A percentile compares a stretch with the other conserved stretches of the same genome.
Conservation (phyloP, 2,113 vertebrate genomes). For the Thalassarche chlororhynchos region DNA sequence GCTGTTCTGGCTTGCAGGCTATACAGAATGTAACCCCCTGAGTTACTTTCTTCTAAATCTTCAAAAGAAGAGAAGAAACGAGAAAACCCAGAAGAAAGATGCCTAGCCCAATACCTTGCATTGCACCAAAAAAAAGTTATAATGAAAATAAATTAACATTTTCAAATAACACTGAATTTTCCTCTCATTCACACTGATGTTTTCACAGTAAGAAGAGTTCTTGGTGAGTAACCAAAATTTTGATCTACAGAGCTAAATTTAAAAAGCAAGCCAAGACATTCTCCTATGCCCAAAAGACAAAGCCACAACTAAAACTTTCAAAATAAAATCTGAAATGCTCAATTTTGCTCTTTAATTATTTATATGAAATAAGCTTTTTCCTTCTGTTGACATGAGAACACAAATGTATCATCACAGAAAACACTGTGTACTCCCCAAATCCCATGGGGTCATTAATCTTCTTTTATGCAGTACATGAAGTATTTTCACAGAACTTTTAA, state of each 20-base stretch:
- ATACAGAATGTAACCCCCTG: background rate
- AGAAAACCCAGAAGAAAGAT: background rate
- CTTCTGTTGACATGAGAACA: background rate
- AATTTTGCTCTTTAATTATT: background rate
- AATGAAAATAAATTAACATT: background rate
- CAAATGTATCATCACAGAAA: background rate
- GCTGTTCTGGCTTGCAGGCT: background rate
- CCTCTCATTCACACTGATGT: background rate
- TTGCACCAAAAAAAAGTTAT: background rate
- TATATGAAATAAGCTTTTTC: background rate
- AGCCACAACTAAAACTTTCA: background rate
- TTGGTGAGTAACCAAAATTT: background rate
- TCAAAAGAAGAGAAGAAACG: background rate
- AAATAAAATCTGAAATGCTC: background rate
- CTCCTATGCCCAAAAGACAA: background rate
- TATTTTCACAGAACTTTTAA: constrained; percentile 11
- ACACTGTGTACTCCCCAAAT: constrained; percentile 22
- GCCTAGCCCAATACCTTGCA: background rate
- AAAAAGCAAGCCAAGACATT: background rate
- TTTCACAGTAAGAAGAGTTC: background rate
- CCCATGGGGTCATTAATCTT: background rate
- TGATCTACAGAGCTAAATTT: background rate
- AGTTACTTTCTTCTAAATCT: background rate
- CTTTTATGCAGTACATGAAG: background rate
- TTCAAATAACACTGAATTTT: background rate